Percentiles rank a stretch among this genome's conserved stretches.
These are phyloP conservation scores for Trachelus tabidus DNA, from an alignment of 2,888 invertebrate genomes.

Conservation along the genomic window DNA sequence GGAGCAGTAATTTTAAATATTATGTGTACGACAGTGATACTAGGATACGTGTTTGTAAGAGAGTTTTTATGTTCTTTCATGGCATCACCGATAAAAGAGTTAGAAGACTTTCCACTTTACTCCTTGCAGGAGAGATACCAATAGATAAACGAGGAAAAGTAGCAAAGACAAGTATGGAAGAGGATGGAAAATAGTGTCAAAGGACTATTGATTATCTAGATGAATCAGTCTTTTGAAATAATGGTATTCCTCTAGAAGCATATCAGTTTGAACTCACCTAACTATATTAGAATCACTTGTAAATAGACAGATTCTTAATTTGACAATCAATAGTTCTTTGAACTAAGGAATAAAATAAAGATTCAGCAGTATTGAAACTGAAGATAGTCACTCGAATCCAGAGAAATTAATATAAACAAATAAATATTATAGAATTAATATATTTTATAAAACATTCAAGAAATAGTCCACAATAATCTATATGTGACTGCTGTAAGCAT, in stretches of 20 bases:
- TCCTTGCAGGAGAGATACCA: constrained; percentile 3
- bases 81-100: constrained; percentile 7
- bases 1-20: constrained; percentile 2
- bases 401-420: not conserved
- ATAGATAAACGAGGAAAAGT: not conserved
- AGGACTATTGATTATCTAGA: not conserved
- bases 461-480: too few relatives aligned
- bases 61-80: constrained; percentile 7
- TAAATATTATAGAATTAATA: not conserved
- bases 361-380: not conserved
- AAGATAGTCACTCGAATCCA: not conserved
- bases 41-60: constrained; percentile 5
- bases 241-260: not conserved
- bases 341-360: not conserved
- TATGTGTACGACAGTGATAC: not conserved
- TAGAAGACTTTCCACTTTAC: constrained; percentile 2
- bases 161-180: not conserved
- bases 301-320: not conserved
- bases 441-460: not conserved
- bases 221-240: not conserved
- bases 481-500: too few relatives aligned
- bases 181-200: not conserved
- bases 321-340: not conserved
- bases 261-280: not conserved
- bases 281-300: not conserved